Evolutionary conservation across 1,140 invertebrate species (phyloP), one percentile per base, ranked within the genome.

Genomic region (Zeugodacus cucurbitae): DNA sequence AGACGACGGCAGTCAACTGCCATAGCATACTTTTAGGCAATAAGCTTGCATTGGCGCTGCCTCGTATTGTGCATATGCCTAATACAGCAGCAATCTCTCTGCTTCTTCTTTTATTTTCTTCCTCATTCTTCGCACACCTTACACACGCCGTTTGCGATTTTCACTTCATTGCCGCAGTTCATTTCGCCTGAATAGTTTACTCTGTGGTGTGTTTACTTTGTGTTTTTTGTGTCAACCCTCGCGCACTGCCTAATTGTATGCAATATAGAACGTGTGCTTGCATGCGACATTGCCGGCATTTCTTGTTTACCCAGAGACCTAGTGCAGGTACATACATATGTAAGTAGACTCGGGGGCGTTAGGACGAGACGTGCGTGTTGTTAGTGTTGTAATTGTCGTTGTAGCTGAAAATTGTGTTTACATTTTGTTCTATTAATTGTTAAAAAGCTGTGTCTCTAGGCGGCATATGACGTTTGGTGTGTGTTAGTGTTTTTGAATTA

Each of bases 401-500:
- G 70, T 74, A 74, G 70, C 20, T 74, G 74, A n/a, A 82, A 82
- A 82, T 82, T 82, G 74, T 82, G 74, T 82, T 82, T 82, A 82
- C 74, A 82, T 82, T 82, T 82, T 82, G 74, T 82, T 48, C 74
- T 82, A 82, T 82, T 82, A 82, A 82, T 82, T 82, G 74, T 82
- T 82, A 82, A 82, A 82, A 82, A 44, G 41, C 41, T 48, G 17
- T 82, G 26, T 2, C 20, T 82, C 0, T 10, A 82, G n/a, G 20
- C 74, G 74, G 5, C 3, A 22, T 26, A 29, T 14, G 26, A 3
- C n/a, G 34, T 34, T 44, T 82, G n/a, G 11, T 29, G 37, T 44
- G 74, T 22, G 20, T 17, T 20, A 37, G 5, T 20, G 20, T 8
- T 32, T 67, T 29, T 67, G 64, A 29, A 37, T 34, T 20, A 37